Conservation (phyloP, 2,888 invertebrate species). For the Troides aeacus region DNA sequence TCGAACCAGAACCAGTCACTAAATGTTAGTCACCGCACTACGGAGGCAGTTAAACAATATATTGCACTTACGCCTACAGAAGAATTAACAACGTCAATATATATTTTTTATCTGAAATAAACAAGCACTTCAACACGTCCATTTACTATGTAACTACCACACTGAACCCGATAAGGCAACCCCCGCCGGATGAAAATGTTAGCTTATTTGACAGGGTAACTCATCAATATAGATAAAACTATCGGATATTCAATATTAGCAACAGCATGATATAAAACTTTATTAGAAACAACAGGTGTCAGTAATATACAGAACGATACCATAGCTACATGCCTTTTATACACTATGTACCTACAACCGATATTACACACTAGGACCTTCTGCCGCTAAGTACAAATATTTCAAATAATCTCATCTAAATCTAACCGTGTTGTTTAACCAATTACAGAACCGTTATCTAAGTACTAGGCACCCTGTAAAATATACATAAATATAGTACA, state of each 20-base stretch:
- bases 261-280: constrained; percentile 44
- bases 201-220: constrained; percentile 65
- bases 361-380: constrained; percentile 1
- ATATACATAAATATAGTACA: constrained; percentile 52
- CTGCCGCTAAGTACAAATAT: constrained; percentile 20
- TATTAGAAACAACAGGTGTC: constrained; percentile 45
- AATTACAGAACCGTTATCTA: constrained; percentile 47
- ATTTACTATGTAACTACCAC: constrained; percentile 57
- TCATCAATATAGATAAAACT: constrained; percentile 59
- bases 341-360: constrained; percentile 26
- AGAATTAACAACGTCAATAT: constrained; percentile 60
- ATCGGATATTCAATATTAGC: constrained; percentile 53
- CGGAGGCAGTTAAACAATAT: constrained; percentile 3
- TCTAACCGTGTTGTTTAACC: constrained; percentile 45
- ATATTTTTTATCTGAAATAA: constrained; percentile 53
- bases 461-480: constrained; percentile 71
- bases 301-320: constrained; percentile 41
- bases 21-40: too few relatives aligned
- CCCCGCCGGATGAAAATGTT: constrained; percentile 52
- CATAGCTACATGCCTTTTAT: constrained; percentile 44
- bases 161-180: constrained; percentile 56
- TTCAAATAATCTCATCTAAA: constrained; percentile 26
- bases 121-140: constrained; percentile 62
- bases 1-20: too few relatives aligned
- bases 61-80: constrained; percentile 45